Evolutionary conservation across 2,888 invertebrate genomes (phyloP).

Genomic region (Lepidochrysops patricia): DNA sequence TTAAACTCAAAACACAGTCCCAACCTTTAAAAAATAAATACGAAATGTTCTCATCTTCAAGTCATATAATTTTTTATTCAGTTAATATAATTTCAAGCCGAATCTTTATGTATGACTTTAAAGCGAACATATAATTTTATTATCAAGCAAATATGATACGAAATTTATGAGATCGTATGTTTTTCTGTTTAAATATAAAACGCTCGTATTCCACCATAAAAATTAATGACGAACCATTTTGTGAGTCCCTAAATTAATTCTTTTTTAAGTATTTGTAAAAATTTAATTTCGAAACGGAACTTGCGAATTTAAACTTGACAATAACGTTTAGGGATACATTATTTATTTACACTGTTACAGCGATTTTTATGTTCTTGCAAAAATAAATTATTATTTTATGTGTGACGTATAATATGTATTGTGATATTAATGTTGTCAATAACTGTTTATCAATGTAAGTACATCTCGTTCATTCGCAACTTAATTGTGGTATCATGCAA

Average conservation of each 20-base stretch:
- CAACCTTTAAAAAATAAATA: background rate
- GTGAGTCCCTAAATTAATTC: conserved; percentile 11
- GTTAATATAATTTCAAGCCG: background rate
- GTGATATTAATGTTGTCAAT: too few species aligned
- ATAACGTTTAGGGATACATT: background rate
- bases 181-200: conserved; percentile 16
- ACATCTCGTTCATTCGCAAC: too few species aligned
- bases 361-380: background rate
- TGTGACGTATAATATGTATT: too few species aligned
- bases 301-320: background rate
- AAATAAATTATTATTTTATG: background rate
- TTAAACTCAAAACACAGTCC: background rate
- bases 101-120: conserved; percentile 8
- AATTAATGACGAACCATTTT: conserved; percentile 11
- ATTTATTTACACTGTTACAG: background rate
- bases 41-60: background rate
- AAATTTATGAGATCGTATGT: conserved; percentile 14
- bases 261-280: conserved; percentile 10
- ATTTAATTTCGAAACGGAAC: conserved; percentile 6
- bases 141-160: conserved; percentile 9
- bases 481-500: too few species aligned
- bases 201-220: conserved; percentile 4
- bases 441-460: too few species aligned
- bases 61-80: background rate
- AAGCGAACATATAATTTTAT: conserved; percentile 13